phyloP scores from a whole-genome alignment of 2,797 vertebrate genomes.

The Schizopygopsis pylzovi region DNA sequence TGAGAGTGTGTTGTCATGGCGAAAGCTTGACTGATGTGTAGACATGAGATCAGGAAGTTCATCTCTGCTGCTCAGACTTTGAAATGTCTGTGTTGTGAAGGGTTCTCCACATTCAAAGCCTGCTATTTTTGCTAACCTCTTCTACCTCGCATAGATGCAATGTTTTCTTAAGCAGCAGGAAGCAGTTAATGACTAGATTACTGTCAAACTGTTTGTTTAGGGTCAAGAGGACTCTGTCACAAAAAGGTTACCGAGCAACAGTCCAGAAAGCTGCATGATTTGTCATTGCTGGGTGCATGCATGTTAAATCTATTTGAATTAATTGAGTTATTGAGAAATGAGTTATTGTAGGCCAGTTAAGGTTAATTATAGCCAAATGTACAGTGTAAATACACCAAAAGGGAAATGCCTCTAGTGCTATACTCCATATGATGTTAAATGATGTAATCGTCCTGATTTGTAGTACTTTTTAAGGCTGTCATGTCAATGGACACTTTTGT shows the following conservation, averaged over 20 bases:
- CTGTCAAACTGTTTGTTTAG: constrained; percentile 50
- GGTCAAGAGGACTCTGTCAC: constrained; percentile 26
- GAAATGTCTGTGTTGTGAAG: neutral
- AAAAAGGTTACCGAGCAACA: constrained; percentile 39
- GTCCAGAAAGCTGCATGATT: constrained; percentile 3
- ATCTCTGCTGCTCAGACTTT: constrained; percentile 7
- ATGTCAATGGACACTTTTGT: neutral
- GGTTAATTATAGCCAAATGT: neutral
- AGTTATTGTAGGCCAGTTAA: neutral
- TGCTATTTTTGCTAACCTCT: neutral
- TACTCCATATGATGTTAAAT: neutral
- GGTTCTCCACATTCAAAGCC: neutral
- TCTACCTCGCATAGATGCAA: constrained; percentile 20
- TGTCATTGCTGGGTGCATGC: neutral
- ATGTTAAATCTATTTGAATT: constrained; percentile 35
- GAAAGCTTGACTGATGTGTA: constrained; percentile 45
- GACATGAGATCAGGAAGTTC: constrained; percentile 36
- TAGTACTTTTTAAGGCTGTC: neutral
- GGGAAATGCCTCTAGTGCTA: neutral
- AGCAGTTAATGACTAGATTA: constrained; percentile 39
- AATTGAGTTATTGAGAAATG: neutral
- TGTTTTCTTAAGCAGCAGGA: constrained; percentile 47
- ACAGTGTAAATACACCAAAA: neutral
- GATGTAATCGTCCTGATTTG: neutral
- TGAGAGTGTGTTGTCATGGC: constrained; percentile 55